Base-by-base conservation (phyloP, 2,797 vertebrate genomes). In the Ceyx erithaca region DNA sequence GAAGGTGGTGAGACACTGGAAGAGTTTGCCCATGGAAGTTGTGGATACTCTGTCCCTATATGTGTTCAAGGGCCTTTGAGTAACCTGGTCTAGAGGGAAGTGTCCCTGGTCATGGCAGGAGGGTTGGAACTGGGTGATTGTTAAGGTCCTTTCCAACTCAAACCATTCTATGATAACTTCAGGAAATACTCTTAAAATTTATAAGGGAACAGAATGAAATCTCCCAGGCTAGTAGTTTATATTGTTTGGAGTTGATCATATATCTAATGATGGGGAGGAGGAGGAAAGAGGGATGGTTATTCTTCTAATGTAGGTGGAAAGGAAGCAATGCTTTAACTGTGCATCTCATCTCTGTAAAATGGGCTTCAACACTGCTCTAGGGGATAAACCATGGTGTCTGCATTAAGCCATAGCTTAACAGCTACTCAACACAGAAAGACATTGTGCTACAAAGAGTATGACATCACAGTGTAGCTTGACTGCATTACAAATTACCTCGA, bases 331-430 rank as follows among this genome's bases (percentile, higher is more conserved):
- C 3, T 35, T 2, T 54, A 58, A 1, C 0, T 16, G 1, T 46
- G 14, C 14, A 12, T 18, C 41, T 45, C 14, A 54, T 0, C 7
- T 35, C n/a, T 40, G 9, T 6, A 14, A 77, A 62, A 37, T 5
- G 20, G 3, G 5, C 26, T 57, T 76, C 23, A 33, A 6, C 20
- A 9, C 13, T 22, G 13, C 4, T 69, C 4, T 35, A 15, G 2
- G 4, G 28, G 10, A 21, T 20, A 48, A 92, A 23, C 4, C 0
- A 0, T 2, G 5, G 31, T 10, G 10, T 70, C 57, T n/a, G 25
- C 12, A 23, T 72, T 66, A 68, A 17, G 12, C 41, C 25, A 17
- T 7, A 9, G 17, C 31, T 80, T 80, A 52, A 75, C 30, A 66
- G 21, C 12, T 73, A 31, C 52, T 86, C 37, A 59, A 35, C 15